A percentile compares a stretch with the other conserved stretches of the same genome.
Conservation (phyloP, 2,888 invertebrate species). For the Mesopsocus fuscifrons region DNA sequence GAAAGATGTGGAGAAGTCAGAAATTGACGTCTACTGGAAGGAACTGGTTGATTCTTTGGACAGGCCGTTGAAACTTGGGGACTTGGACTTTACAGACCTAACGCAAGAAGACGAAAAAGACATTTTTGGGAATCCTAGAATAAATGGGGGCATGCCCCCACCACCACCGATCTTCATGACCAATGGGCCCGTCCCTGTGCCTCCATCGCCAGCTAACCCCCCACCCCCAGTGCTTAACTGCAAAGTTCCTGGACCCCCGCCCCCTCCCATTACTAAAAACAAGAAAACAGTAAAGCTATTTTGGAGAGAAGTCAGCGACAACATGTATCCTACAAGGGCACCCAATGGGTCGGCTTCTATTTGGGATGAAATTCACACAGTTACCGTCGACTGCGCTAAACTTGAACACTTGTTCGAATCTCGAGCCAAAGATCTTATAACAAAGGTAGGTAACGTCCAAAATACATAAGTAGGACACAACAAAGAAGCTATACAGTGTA, state of each 20-base stretch:
- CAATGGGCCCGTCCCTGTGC: slow-evolving; percentile 22
- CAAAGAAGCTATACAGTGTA: too few species aligned
- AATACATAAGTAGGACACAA: too few species aligned
- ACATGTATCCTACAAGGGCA: slow-evolving; percentile 21
- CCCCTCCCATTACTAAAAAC: slow-evolving; percentile 44
- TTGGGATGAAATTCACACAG: slow-evolving; percentile 78
- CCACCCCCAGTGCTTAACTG: slow-evolving; percentile 19
- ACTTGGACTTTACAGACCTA: slow-evolving; percentile 92
- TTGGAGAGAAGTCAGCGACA: slow-evolving; percentile 88
- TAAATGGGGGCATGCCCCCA: slow-evolving; percentile 16
- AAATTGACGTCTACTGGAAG: slow-evolving; percentile 93
- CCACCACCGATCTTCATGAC: slow-evolving; percentile 23
- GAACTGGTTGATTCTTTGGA: slow-evolving; percentile 59
- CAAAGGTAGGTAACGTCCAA: slow-evolving; percentile 47
- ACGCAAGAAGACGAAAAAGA: slow-evolving; percentile 75
- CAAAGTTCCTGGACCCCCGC: slow-evolving; percentile 18
- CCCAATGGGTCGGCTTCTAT: slow-evolving; percentile 40
- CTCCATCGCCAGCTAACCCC: slow-evolving; percentile 12
- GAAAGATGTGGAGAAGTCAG: slow-evolving; percentile 63
- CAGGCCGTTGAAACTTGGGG: slow-evolving; percentile 66
- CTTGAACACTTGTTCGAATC: slow-evolving; percentile 95
- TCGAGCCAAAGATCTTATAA: slow-evolving; percentile 81
- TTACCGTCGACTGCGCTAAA: slow-evolving; percentile 77
- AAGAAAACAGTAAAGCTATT: slow-evolving; percentile 96
- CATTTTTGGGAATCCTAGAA: slow-evolving; percentile 43